Evolutionary conservation across 2,888 invertebrate species (phyloP).

Genomic region (Linyphia triangularis): DNA sequence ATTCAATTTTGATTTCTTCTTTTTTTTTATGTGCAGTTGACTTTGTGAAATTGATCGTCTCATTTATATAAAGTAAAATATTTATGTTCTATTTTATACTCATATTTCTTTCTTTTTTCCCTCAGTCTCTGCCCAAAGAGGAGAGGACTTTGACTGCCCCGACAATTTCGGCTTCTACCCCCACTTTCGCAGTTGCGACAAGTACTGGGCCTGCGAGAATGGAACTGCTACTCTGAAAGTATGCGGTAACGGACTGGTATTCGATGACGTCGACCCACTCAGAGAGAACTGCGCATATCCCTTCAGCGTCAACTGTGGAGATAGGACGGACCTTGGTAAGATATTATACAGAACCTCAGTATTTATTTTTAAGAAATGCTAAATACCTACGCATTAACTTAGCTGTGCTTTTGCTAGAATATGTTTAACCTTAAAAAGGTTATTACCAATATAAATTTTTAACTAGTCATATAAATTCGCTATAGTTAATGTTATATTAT

Average conservation of each 20-base stretch:
- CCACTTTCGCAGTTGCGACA: constrained; percentile 92
- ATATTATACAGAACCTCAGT: too few species aligned
- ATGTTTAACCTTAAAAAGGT: too few species aligned
- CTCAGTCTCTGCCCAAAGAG: constrained; percentile 34
- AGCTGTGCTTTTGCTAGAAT: too few species aligned
- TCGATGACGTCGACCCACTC: constrained; percentile 92
- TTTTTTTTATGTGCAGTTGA: too few species aligned
- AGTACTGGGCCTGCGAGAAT: constrained; percentile 97
- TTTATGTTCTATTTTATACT: background rate
- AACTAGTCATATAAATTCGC: too few species aligned
- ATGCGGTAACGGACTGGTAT: constrained; percentile 95
- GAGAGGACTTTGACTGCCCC: constrained; percentile 89
- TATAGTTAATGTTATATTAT: too few species aligned
- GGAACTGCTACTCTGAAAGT: constrained; percentile 92
- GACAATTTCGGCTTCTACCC: constrained; percentile 97
- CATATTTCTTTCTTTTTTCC: background rate
- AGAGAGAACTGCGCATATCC: constrained; percentile 97
- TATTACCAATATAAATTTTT: too few species aligned
- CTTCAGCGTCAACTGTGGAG: constrained; percentile 95
- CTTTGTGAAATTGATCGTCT: too few species aligned
- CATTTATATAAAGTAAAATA: too few species aligned
- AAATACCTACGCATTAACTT: too few species aligned
- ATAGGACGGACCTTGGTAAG: constrained; percentile 89
- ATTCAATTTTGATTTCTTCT: too few species aligned
- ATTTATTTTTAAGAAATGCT: too few species aligned